These are phyloP conservation scores for Graphium colonna DNA, from an alignment of 2,888 invertebrate genomes.

Conservation along the genomic window DNA sequence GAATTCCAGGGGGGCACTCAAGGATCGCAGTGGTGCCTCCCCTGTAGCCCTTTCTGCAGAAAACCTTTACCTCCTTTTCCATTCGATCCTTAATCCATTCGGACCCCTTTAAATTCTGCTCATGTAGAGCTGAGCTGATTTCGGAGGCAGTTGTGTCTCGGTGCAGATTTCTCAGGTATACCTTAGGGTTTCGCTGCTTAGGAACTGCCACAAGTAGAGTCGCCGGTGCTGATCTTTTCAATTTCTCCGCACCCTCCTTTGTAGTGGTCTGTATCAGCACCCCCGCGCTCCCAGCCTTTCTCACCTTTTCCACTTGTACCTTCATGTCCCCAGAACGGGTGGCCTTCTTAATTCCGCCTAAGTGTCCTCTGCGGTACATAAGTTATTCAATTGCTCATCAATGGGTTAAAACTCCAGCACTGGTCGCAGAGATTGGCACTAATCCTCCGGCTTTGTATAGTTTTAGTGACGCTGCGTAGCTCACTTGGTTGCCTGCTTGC, in stretches of 20 bases:
- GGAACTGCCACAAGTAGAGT: slow-evolving; percentile 7
- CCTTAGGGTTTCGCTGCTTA: neutral
- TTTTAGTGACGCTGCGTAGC: neutral
- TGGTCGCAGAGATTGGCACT: neutral
- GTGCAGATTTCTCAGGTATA: too few species aligned
- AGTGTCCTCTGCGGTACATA: neutral
- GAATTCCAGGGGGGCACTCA: too few species aligned
- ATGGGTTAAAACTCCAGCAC: neutral
- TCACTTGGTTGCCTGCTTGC: neutral
- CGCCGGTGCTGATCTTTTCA: neutral
- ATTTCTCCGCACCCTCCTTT: neutral
- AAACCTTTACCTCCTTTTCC: too few species aligned
- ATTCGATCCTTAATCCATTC: too few species aligned
- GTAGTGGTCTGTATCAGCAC: slow-evolving; percentile 3
- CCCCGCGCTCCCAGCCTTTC: neutral
- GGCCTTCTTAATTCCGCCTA: slow-evolving; percentile 1
- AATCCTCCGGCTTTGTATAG: neutral
- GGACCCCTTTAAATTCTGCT: neutral
- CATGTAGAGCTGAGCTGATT: too few species aligned
- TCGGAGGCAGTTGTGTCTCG: too few species aligned
- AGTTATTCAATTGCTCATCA: neutral
- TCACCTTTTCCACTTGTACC: neutral
- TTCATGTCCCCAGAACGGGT: neutral
- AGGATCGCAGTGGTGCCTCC: too few species aligned
- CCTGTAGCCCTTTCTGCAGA: too few species aligned